These are phyloP conservation scores for Hydrochoerus hydrochaeris DNA, from an alignment of 2,113 vertebrate genomes.

Conservation along the genomic window DNA sequence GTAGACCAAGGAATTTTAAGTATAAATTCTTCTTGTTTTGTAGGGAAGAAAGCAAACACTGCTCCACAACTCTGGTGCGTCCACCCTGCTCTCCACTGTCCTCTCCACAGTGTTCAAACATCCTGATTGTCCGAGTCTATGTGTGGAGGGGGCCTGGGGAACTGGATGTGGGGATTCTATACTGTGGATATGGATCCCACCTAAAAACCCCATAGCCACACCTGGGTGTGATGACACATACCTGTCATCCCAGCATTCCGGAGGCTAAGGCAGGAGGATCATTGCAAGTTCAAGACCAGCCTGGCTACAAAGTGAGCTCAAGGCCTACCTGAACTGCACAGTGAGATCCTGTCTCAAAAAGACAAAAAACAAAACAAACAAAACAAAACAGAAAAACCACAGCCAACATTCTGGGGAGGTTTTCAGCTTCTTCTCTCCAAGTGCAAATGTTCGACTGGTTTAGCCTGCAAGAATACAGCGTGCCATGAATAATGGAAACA, in stretches of 20 bases:
- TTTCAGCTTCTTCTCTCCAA: neutral
- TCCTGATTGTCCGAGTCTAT: neutral
- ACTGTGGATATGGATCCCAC: neutral
- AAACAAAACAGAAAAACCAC: neutral
- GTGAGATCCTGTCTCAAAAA: too few species aligned
- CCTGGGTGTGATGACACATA: too few species aligned
- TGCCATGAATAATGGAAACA: constrained; percentile 39
- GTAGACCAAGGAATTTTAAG: neutral
- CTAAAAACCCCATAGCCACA: neutral
- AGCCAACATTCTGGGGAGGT: neutral
- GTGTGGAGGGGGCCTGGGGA: neutral
- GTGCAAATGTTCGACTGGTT: neutral
- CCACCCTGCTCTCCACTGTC: neutral
- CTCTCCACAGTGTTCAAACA: neutral
- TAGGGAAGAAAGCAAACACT: neutral
- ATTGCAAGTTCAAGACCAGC: too few species aligned
- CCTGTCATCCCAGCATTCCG: too few species aligned
- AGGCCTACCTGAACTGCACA: too few species aligned
- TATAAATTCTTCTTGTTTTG: neutral
- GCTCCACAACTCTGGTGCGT: rapidly evolving
- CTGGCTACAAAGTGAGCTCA: too few species aligned
- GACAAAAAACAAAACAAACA: too few species aligned
- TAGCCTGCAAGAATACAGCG: neutral
- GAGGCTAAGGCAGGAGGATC: too few species aligned
- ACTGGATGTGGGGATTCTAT: neutral